Percentiles rank a stretch among this genome's conserved stretches.
Evolutionary conservation across 2,888 invertebrate genomes (phyloP).

Genomic region (Acanthosoma haemorrhoidale): DNA sequence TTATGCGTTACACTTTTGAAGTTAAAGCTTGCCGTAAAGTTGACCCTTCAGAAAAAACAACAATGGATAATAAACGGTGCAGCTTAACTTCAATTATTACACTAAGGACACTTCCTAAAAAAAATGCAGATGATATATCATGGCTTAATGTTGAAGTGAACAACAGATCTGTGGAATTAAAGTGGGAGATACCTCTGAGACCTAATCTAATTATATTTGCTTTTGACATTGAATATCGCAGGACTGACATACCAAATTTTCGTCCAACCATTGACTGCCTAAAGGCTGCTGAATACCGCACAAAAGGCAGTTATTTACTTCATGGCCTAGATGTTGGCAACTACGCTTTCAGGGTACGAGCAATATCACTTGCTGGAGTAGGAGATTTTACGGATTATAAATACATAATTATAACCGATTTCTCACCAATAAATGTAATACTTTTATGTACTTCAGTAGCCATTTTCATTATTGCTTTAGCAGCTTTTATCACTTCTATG

Average conservation of each 20-base stretch:
- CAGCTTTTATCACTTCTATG: slow-evolving; percentile 23
- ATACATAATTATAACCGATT: slow-evolving; percentile 35
- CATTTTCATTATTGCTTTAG: slow-evolving; percentile 15
- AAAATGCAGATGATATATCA: slow-evolving; percentile 48
- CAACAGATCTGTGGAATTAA: slow-evolving; percentile 45
- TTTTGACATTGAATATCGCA: slow-evolving; percentile 55
- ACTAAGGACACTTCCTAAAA: slow-evolving; percentile 50
- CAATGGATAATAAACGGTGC: slow-evolving; percentile 46
- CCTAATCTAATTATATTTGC: slow-evolving; percentile 62
- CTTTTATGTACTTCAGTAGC: slow-evolving; percentile 18
- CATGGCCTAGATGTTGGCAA: slow-evolving; percentile 64
- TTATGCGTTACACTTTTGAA: slow-evolving; percentile 55
- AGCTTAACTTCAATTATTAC: slow-evolving; percentile 49
- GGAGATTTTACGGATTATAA: slow-evolving; percentile 49
- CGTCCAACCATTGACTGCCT: slow-evolving; percentile 51
- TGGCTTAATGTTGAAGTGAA: slow-evolving; percentile 42
- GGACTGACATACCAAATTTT: slow-evolving; percentile 51
- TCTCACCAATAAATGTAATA: slow-evolving; percentile 27
- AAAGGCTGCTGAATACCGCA: slow-evolving; percentile 44
- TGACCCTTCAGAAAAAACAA: slow-evolving; percentile 43
- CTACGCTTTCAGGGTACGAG: slow-evolving; percentile 70
- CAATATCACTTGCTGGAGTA: slow-evolving; percentile 70
- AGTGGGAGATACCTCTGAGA: slow-evolving; percentile 57
- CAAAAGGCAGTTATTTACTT: slow-evolving; percentile 42
- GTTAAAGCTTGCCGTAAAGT: slow-evolving; percentile 55